A percentile compares a stretch with the other conserved stretches of the same genome.
phyloP scores from a whole-genome alignment of 2,797 vertebrate species.

The Alca torda region DNA sequence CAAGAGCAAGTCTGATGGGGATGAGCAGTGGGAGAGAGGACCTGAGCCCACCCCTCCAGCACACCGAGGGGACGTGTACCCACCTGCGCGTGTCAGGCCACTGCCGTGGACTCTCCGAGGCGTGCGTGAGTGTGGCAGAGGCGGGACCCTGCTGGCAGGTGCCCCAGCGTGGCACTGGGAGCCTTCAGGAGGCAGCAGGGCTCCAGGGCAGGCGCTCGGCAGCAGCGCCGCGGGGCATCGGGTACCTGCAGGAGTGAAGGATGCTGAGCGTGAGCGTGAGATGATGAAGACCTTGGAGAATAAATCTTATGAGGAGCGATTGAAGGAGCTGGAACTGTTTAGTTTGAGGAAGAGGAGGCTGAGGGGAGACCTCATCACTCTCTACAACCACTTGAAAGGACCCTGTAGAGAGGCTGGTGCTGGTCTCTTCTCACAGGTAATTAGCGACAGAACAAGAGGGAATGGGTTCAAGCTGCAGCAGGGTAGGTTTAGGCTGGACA shows the following conservation, averaged over 20 bases:
- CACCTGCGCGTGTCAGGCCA: background rate
- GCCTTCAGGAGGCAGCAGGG: background rate
- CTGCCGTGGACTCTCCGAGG: background rate
- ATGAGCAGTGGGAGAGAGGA: background rate
- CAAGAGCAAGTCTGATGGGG: background rate
- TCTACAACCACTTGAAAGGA: too few relatives aligned
- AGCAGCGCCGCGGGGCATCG: rapidly evolving
- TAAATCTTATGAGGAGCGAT: too few relatives aligned
- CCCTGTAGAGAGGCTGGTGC: too few relatives aligned
- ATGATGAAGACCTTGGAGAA: background rate
- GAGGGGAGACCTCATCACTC: too few relatives aligned
- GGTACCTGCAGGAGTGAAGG: background rate
- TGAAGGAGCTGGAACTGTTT: too few relatives aligned
- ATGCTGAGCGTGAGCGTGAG: rapidly evolving
- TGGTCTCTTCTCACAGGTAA: too few relatives aligned
- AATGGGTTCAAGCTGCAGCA: too few relatives aligned
- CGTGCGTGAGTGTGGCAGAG: rapidly evolving
- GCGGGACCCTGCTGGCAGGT: rapidly evolving
- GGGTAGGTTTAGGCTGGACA: too few relatives aligned
- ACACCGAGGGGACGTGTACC: rapidly evolving
- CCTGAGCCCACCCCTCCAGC: background rate
- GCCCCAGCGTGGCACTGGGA: rapidly evolving
- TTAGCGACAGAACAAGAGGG: too few relatives aligned
- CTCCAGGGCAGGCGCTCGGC: background rate
- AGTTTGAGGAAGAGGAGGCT: too few relatives aligned